Evolutionary conservation across 2,113 vertebrate genomes (phyloP), one percentile per base, ranked within the genome.

Genomic region (Bos javanicus): DNA sequence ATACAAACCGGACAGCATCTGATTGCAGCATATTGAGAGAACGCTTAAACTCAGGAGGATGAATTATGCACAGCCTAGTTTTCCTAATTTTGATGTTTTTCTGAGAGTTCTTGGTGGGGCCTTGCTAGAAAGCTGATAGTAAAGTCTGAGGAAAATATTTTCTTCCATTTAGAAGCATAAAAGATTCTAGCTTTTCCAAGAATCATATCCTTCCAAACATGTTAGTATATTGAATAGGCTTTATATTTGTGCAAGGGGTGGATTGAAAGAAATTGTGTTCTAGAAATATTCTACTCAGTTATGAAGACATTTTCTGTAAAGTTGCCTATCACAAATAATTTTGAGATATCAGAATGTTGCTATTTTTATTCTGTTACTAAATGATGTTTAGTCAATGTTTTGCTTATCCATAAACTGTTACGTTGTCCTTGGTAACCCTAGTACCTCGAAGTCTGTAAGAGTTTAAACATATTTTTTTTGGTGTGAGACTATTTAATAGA

Each of bases 311-410:
- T 96, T 96, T 82, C 48, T 98, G 64, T 97, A 97, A 96, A 95
- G 43, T 23, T 97, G 91, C 97, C 62, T 95, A 94, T 60, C 81
- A 95, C 59, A 90, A 95, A 96, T 83, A 56, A 83, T 96, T 97
- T 87, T 28, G 97, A 94, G 83, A 97, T 91, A 97, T 90, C 81
- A 97, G 91, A 98, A 94, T 91, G 96, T 36, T 97, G 26, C n/a
- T 97, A 94, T 98, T 98, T 98, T 98, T 93, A 97, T 98, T 95
- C 48, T 90, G 93, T 97, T 91, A 95, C 96, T 96, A 90, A 90
- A 88, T 86, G 78, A 62, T 94, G 95, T 91, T 95, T 80, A 92
- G 36, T 80, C 59, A 98, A 60, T 48, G 92, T 91, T 96, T 84
- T 92, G 56, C 81, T 98, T 98, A 94, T 87, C 94, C 60, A 98